Percentiles rank a stretch among this genome's conserved stretches.
These are phyloP conservation scores for Scartelaos histophorus DNA, from an alignment of 2,113 vertebrate genomes.

Conservation along the genomic window DNA sequence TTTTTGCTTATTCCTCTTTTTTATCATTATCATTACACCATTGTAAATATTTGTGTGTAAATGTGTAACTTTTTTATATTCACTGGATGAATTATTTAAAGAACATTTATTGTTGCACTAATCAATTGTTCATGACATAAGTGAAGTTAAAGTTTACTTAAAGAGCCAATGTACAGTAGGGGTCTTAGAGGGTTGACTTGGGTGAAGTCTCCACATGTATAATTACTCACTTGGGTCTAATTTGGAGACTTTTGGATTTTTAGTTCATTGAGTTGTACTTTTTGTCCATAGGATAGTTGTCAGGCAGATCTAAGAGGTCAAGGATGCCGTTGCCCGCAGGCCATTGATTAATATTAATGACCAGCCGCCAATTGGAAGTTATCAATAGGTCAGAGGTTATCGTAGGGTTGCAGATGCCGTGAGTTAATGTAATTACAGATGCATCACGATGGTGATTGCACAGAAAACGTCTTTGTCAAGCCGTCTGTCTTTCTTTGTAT, in stretches of 20 bases:
- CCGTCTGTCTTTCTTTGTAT: slow-evolving; percentile 3
- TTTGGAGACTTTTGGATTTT: slow-evolving; percentile 13
- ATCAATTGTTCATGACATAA: slow-evolving; percentile 41
- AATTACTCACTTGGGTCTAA: not conserved
- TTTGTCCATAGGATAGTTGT: slow-evolving; percentile 25
- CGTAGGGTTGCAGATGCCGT: slow-evolving; percentile 65
- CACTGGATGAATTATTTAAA: slow-evolving; percentile 33
- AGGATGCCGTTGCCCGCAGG: slow-evolving; percentile 64
- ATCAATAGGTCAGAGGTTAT: slow-evolving; percentile 79
- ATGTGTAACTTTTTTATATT: slow-evolving; percentile 17
- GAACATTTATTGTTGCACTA: slow-evolving; percentile 22
- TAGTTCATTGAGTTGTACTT: slow-evolving; percentile 33
- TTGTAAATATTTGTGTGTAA: not conserved
- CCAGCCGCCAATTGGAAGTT: slow-evolving; percentile 44
- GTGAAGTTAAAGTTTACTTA: slow-evolving; percentile 32
- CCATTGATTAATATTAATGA: slow-evolving; percentile 76
- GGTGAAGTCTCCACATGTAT: not conserved
- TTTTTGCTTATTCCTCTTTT: not conserved
- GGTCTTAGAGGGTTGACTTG: not conserved
- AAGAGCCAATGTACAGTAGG: slow-evolving; percentile 8
- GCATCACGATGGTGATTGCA: slow-evolving; percentile 54
- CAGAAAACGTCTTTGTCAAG: slow-evolving; percentile 37
- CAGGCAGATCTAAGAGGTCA: slow-evolving; percentile 66
- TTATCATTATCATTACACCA: not conserved
- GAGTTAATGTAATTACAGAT: slow-evolving; percentile 76